Conservation (phyloP, 2,113 vertebrate genomes). For the Vicugna pacos region DNA sequence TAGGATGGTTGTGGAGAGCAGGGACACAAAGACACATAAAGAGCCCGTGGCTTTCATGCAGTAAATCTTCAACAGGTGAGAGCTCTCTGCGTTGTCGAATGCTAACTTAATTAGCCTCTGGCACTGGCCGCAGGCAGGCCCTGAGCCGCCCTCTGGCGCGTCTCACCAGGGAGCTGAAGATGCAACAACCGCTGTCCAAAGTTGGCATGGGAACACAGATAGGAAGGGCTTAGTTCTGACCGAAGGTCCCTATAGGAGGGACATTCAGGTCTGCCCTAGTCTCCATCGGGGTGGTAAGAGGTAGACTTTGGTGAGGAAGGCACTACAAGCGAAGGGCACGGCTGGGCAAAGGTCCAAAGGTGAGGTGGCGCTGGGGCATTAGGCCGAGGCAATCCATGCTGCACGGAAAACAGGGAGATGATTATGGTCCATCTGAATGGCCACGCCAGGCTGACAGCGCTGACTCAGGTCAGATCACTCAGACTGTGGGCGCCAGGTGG, state of each 20-base stretch:
- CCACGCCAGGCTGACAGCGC: fast-evolving
- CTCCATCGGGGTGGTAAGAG: too few relatives aligned
- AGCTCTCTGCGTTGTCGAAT: not conserved
- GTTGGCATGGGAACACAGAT: not conserved
- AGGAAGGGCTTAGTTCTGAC: not conserved
- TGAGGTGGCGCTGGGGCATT: not conserved
- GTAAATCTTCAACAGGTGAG: not conserved
- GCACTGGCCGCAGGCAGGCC: not conserved
- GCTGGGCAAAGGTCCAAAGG: not conserved
- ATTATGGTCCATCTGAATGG: not conserved
- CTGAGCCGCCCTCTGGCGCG: not conserved
- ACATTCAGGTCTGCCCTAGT: not conserved
- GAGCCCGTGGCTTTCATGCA: not conserved
- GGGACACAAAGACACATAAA: not conserved
- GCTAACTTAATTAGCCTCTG: not conserved
- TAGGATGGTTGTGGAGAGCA: not conserved
- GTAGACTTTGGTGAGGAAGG: not conserved
- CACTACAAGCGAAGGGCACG: not conserved
- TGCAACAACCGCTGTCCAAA: not conserved
- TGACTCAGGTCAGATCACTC: not conserved
- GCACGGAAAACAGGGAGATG: not conserved
- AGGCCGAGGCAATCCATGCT: not conserved
- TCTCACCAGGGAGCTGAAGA: not conserved
- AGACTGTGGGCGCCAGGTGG: not conserved
- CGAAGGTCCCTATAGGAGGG: not conserved